phyloP scores from a whole-genome alignment of 2,113 vertebrate species.

The Regulus satrapa region DNA sequence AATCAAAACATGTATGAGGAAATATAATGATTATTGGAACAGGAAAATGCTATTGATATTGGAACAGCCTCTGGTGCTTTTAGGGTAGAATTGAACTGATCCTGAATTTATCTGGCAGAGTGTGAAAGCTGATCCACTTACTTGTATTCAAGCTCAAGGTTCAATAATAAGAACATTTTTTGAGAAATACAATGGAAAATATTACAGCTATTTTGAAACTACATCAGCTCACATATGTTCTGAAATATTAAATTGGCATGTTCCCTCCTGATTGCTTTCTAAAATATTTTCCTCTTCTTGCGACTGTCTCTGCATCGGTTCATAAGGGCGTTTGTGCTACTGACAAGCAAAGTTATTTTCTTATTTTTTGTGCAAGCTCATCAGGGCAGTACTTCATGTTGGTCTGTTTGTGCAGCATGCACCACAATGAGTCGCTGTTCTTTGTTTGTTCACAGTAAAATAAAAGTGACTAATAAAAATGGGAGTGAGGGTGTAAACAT shows the following conservation, averaged over 20 bases:
- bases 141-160: constrained; percentile 18
- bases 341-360: neutral
- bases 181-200: constrained; percentile 49
- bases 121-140: neutral
- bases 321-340: neutral
- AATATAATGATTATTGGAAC: constrained; percentile 39
- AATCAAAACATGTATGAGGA: constrained; percentile 15
- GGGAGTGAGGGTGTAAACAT: neutral
- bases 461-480: neutral
- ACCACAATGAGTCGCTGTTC: neutral
- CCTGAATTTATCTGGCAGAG: neutral
- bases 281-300: neutral
- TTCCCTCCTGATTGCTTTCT: neutral
- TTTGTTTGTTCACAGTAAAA: neutral
- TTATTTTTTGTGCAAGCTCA: neutral
- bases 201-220: constrained; percentile 36
- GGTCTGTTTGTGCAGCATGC: neutral
- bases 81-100: neutral
- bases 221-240: constrained; percentile 29
- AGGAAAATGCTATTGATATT: constrained; percentile 50
- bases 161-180: neutral
- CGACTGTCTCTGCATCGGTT: neutral
- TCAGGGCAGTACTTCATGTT: neutral
- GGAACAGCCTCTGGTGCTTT: constrained; percentile 34
- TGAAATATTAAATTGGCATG: constrained; percentile 32